Evolutionary conservation across 2,888 invertebrate species (phyloP).

Genomic region (Arge pagana): DNA sequence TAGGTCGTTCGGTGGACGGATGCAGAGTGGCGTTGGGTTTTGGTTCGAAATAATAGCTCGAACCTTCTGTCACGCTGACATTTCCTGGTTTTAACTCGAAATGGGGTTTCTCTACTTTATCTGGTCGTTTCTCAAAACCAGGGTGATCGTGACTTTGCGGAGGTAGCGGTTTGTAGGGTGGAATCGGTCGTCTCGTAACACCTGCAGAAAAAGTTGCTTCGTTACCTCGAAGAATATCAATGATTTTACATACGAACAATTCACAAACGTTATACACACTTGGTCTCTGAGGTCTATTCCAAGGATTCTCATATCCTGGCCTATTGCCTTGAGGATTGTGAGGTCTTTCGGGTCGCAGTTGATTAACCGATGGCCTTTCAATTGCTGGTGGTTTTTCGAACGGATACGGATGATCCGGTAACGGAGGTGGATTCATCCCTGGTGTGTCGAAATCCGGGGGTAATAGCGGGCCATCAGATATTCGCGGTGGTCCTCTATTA

Average conservation of each 20-base stretch:
- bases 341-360: conserved; percentile 62
- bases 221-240: neutral
- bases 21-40: neutral
- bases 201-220: conserved; percentile 28
- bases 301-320: conserved; percentile 27
- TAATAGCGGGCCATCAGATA: conserved; percentile 75
- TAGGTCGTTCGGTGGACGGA: neutral
- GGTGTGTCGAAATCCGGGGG: conserved; percentile 70
- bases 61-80: too few relatives aligned
- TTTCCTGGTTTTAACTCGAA: conserved; percentile 26
- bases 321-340: conserved; percentile 58
- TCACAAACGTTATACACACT: too few relatives aligned
- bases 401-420: conserved; percentile 70
- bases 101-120: conserved; percentile 30
- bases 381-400: conserved; percentile 62
- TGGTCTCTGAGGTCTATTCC: conserved; percentile 38
- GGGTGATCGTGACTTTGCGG: conserved; percentile 27
- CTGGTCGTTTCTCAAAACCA: conserved; percentile 27
- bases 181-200: conserved; percentile 44
- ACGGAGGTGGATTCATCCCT: conserved; percentile 59
- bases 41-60: neutral
- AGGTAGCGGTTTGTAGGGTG: conserved; percentile 49
- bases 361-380: conserved; percentile 64
- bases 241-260: neutral
- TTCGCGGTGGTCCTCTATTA: conserved; percentile 86